Evolutionary conservation across 2,888 invertebrate species (phyloP).

Genomic region (Epicampocera succincta): DNA sequence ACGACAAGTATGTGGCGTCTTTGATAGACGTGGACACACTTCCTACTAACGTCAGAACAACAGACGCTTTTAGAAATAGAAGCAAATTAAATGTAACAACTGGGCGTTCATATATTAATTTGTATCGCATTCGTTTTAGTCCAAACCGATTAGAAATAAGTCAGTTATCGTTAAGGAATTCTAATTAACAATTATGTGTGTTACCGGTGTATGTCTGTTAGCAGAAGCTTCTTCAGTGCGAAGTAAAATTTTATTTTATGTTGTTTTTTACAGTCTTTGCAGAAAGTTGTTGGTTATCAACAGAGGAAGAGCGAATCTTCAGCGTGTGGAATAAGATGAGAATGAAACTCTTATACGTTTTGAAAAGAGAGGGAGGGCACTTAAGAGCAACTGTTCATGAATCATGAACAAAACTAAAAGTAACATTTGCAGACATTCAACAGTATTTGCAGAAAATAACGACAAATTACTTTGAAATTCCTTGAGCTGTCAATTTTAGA

Average conservation of each 20-base stretch:
- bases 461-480: conserved; percentile 19
- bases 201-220: neutral
- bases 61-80: too few species aligned
- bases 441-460: conserved; percentile 23
- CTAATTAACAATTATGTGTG: neutral
- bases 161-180: too few species aligned
- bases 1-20: too few species aligned
- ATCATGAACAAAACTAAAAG: neutral
- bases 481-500: conserved; percentile 44
- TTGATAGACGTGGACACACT: too few species aligned
- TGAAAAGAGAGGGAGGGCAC: neutral
- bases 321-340: conserved; percentile 49
- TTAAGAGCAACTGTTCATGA: conserved; percentile 23
- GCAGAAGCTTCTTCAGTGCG: neutral
- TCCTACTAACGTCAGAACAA: too few species aligned
- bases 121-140: too few species aligned
- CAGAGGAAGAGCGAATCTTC: neutral
- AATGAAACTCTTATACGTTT: conserved; percentile 74
- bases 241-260: neutral
- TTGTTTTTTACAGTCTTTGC: neutral
- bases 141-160: too few species aligned
- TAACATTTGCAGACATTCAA: conserved; percentile 12
- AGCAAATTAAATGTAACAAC: too few species aligned
- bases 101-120: too few species aligned
- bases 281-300: neutral